These are phyloP conservation scores for Cerastis leucographa DNA, from an alignment of 2,888 invertebrate species.

Conservation along the genomic window DNA sequence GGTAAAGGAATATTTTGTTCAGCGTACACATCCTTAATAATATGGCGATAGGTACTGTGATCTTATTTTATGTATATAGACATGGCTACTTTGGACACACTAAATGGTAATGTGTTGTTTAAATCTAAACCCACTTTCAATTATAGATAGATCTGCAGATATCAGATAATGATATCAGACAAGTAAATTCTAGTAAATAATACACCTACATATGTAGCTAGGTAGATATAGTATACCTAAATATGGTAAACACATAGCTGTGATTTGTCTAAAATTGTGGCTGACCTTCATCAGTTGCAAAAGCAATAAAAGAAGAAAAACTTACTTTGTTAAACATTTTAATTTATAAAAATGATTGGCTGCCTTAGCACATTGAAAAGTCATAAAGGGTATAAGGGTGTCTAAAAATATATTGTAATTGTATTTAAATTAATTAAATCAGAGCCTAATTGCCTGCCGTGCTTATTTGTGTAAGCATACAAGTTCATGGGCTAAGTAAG, in stretches of 20 bases:
- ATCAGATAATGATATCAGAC: background rate
- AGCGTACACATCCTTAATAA: slow-evolving; percentile 36
- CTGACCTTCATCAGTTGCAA: slow-evolving; percentile 12
- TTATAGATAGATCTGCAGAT: background rate
- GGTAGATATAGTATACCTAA: background rate
- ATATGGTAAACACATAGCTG: background rate
- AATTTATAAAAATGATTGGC: background rate
- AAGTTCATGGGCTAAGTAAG: slow-evolving; percentile 8
- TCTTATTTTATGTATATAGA: slow-evolving; percentile 3
- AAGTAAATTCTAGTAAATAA: background rate
- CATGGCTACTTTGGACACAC: background rate
- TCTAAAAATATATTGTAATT: background rate
- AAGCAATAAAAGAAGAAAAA: slow-evolving; percentile 7
- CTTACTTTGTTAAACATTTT: background rate
- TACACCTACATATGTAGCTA: background rate
- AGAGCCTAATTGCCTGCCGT: background rate
- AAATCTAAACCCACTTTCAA: background rate
- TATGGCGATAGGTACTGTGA: slow-evolving; percentile 35
- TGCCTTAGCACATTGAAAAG: background rate
- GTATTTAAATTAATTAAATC: slow-evolving; percentile 4
- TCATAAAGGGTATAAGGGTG: background rate
- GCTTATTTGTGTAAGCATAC: slow-evolving; percentile 20
- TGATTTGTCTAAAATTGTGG: background rate
- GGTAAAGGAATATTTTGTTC: slow-evolving; percentile 49
- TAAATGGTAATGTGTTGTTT: slow-evolving; percentile 10